Base-by-base conservation (phyloP, 1,140 invertebrate genomes). In the Brevipalpus yothersi region DNA sequence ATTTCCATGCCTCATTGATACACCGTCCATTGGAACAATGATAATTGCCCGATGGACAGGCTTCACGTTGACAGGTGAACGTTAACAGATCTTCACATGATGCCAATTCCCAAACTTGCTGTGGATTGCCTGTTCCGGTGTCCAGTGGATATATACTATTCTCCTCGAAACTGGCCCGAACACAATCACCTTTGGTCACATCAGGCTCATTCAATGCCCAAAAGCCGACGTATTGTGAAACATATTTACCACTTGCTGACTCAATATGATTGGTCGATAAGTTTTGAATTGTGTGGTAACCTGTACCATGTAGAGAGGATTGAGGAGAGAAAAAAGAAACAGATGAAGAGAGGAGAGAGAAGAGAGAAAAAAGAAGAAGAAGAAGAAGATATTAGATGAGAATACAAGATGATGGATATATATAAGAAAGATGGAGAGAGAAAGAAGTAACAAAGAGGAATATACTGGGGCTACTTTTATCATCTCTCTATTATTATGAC, bases 21-120 rank as follows among this genome's bases (percentile, higher is more conserved):
- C 89, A 93, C 69, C 78, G 80, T 51, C 88, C 87, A 70, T 92
- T 93, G 55, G 86, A 87, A 72, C 89, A 93, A 70, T 89, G 86
- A 71, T 86, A 83, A 41, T 85, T 84, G 84, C 85, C 86, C 71
- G 80, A 76, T 49, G 90, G 86, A 73, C 92, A 96, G n/a, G 91
- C 89, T 60, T 77, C 78, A 12, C 85, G 76, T 66, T 86, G 79
- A 69, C 92, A 96, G 78, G 95, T 85, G 71, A 94, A 96, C 39
- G 91, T 89, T 61, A 93, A 72, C 23, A 95, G 75, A 19, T 83
- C 82, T 75, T 95, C 90, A 69, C 91, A 95, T 12, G 88, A 89
- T 59, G 84, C 85, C 57, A 93, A 73, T 70, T 86, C 81, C 89
- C 89, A 94, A 62, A 84, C 88, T 72, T 92, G 87, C 21, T 63